Evolutionary conservation across 2,888 invertebrate species (phyloP).

Genomic region (Aspidapion aeneum): DNA sequence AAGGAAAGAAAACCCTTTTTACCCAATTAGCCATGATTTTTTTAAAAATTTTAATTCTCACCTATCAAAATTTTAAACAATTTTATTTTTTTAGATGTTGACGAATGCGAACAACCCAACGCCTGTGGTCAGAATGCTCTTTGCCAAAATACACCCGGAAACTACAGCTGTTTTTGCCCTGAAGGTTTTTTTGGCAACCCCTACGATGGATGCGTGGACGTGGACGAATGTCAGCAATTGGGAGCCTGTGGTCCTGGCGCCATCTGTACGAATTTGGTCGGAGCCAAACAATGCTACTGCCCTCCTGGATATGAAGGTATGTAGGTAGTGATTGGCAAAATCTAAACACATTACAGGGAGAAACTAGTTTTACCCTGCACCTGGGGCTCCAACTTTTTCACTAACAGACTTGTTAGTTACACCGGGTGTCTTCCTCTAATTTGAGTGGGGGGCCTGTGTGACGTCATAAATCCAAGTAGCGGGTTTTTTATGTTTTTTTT

Average conservation of each 20-base stretch:
- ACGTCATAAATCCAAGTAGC: too few species aligned
- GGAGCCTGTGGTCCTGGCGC: conserved; percentile 76
- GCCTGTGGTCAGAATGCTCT: conserved; percentile 79
- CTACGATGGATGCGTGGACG: conserved; percentile 71
- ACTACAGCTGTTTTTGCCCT: conserved; percentile 82
- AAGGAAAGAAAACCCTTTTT: too few species aligned
- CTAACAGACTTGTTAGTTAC: too few species aligned
- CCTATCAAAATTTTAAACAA: neutral
- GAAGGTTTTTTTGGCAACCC: conserved; percentile 84
- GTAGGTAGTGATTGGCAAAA: too few species aligned
- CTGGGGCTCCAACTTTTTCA: too few species aligned
- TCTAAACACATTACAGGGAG: too few species aligned
- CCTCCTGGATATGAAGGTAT: conserved; percentile 53
- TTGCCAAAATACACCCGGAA: conserved; percentile 82
- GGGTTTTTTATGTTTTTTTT: too few species aligned
- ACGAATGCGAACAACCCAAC: conserved; percentile 80
- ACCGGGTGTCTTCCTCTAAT: too few species aligned
- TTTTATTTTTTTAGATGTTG: conserved; percentile 60
- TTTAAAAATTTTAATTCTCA: too few species aligned
- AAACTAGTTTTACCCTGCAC: too few species aligned
- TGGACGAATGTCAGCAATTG: conserved; percentile 75
- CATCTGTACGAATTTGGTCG: conserved; percentile 74
- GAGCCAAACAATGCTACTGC: conserved; percentile 81
- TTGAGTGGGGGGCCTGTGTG: too few species aligned
- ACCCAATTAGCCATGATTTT: too few species aligned